Evolutionary conservation across 2,113 vertebrate species (phyloP), one percentile per base, ranked within the genome.

Genomic region (Hystrix brachyura): DNA sequence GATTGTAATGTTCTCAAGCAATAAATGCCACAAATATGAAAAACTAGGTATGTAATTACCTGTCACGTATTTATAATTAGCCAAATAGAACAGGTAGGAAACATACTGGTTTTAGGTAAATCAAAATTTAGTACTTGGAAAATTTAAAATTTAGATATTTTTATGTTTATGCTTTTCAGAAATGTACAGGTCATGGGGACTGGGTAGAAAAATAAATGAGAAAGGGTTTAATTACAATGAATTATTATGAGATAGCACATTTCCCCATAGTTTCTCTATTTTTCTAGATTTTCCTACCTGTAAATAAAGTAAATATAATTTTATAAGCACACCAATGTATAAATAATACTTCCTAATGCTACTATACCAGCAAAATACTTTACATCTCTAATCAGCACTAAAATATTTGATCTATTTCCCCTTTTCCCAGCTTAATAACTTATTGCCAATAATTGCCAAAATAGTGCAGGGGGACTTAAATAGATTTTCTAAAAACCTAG

Each of bases 81-180:
- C 90, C n/a, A 82, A 25, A 80, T 91, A 91, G 32, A 51, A 60
- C 11, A 78, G 38, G 4, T 86, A 82, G 15, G 15, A 96, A 92
- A 90, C 2, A 51, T n/a, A 59, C 1, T 93, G 55, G 12, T 65
- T 89, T 87, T 92, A 48, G 79, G 4, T 83, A 87, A 94, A 46
- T 11, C 69, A 80, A 94, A 95, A 14, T 84, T 94, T 92, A 89
- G 43, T 91, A 93, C 38, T 95, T 81, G 65, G 38, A 38, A 38
- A 38, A 38, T 38, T 38, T 38, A 38, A 38, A 38, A 38, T 38
- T 38, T 38, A 95, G 46, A 10, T 62, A 29, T 85, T 71, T 96
- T 13, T 87, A 90, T 84, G 11, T 74, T 80, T 3, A 0, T 57
- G 1, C 57, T 91, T 62, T 85, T 95, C 43, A 80, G 55, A 90